Percentiles rank a stretch among this genome's conserved stretches.
Conservation (phyloP, 2,888 invertebrate genomes). For the Philopedon plagiatum region DNA sequence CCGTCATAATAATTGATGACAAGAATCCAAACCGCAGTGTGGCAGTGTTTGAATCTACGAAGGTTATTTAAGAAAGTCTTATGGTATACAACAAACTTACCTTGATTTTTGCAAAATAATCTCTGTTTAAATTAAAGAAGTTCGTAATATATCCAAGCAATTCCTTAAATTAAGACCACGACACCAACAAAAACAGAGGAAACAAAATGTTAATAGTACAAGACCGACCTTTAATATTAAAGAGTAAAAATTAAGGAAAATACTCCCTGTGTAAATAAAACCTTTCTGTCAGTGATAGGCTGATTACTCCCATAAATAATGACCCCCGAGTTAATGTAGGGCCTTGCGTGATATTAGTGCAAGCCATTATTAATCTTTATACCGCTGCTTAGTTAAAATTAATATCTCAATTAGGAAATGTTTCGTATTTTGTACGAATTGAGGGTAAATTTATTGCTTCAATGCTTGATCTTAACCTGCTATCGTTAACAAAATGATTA, state of each 20-base stretch:
- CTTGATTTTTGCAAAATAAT: too few species aligned
- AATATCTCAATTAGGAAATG: slow-evolving; percentile 34
- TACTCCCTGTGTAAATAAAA: neutral
- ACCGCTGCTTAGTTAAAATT: slow-evolving; percentile 35
- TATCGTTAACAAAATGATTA: neutral
- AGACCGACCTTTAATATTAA: too few species aligned
- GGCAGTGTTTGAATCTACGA: too few species aligned
- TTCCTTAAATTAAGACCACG: too few species aligned
- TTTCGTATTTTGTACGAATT: slow-evolving; percentile 29
- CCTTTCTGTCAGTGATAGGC: neutral
- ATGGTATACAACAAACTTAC: too few species aligned
- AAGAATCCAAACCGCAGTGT: too few species aligned
- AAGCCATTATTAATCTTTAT: slow-evolving; percentile 38
- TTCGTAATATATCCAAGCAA: too few species aligned
- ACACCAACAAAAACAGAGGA: too few species aligned
- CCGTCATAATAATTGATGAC: too few species aligned
- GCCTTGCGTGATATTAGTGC: slow-evolving; percentile 11
- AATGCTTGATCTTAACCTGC: neutral
- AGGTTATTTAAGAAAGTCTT: too few species aligned
- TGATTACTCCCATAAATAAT: slow-evolving; percentile 43
- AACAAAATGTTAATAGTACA: too few species aligned
- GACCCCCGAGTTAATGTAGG: slow-evolving; percentile 30
- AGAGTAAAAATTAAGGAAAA: neutral
- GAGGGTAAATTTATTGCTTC: slow-evolving; percentile 16
- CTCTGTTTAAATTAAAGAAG: too few species aligned